Conservation (phyloP, 2,888 invertebrate species). For the Synergus gifuensis region DNA sequence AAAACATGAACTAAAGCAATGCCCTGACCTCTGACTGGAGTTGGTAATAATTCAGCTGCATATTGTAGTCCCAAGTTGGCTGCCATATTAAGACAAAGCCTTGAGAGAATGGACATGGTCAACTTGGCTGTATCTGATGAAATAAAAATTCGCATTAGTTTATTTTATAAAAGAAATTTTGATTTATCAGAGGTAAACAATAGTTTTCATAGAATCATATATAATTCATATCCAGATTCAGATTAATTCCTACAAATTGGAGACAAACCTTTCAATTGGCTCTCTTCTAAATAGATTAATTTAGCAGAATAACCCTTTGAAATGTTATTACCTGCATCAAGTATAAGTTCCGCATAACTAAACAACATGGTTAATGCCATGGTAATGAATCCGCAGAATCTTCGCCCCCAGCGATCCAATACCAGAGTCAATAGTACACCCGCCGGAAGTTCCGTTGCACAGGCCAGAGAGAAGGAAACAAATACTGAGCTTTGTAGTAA, state of each 20-base stretch:
- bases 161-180: no score
- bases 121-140: slow-evolving; percentile 84
- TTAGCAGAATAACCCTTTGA: not conserved
- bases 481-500: slow-evolving; percentile 90
- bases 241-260: not conserved
- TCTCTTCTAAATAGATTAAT: slow-evolving; percentile 8
- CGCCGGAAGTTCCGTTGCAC: slow-evolving; percentile 90
- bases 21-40: slow-evolving; percentile 92
- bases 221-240: not conserved
- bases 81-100: slow-evolving; percentile 93
- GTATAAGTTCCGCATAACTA: slow-evolving; percentile 79
- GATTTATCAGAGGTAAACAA: no score
- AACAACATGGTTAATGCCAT: slow-evolving; percentile 88
- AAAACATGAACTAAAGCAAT: slow-evolving; percentile 92
- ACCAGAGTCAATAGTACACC: slow-evolving; percentile 88
- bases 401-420: slow-evolving; percentile 89
- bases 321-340: slow-evolving; percentile 63
- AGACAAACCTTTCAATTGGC: not conserved
- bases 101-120: slow-evolving; percentile 87
- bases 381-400: slow-evolving; percentile 90
- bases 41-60: slow-evolving; percentile 91
- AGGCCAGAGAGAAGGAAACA: slow-evolving; percentile 90
- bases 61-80: slow-evolving; percentile 95
- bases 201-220: not conserved
- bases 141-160: not conserved